Evolutionary conservation across 2,888 invertebrate genomes (phyloP).

Genomic region (Cosmia trapezina): DNA sequence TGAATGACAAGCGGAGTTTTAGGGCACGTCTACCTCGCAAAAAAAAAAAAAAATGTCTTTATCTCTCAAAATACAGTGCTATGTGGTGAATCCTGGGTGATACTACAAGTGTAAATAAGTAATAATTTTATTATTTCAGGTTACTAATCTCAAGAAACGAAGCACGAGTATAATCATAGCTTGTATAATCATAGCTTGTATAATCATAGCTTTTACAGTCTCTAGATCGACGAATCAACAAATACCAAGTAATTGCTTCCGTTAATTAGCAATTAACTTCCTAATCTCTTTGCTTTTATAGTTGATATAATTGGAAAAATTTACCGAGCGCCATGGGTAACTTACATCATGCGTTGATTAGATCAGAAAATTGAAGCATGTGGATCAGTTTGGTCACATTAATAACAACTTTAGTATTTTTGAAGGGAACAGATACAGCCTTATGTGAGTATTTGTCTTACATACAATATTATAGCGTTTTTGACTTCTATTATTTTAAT

Average conservation of each 20-base stretch:
- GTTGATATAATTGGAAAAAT: slow-evolving; percentile 11
- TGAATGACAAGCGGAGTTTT: too few relatives aligned
- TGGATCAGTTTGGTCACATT: slow-evolving; percentile 22
- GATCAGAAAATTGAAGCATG: slow-evolving; percentile 48
- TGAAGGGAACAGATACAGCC: slow-evolving; percentile 22
- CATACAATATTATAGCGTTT: neutral
- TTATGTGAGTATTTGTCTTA: slow-evolving; percentile 58
- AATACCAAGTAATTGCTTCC: neutral
- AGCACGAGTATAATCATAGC: too few relatives aligned
- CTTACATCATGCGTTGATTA: slow-evolving; percentile 18
- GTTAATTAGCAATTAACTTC: slow-evolving; percentile 38
- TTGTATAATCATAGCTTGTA: too few relatives aligned
- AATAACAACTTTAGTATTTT: slow-evolving; percentile 8
- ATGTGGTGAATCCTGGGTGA: too few relatives aligned
- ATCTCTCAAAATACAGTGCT: too few relatives aligned
- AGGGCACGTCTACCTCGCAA: too few relatives aligned
- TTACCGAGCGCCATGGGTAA: slow-evolving; percentile 11
- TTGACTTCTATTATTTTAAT: too few relatives aligned
- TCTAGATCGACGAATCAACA: slow-evolving; percentile 11
- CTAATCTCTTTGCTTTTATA: slow-evolving; percentile 22
- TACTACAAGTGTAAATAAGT: too few relatives aligned
- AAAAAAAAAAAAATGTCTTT: too few relatives aligned
- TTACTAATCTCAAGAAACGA: too few relatives aligned
- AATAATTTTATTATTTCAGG: too few relatives aligned
- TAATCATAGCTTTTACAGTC: too few relatives aligned